Evolutionary conservation across 2,113 vertebrate genomes (phyloP).

Genomic region (Charadrius vociferus): DNA sequence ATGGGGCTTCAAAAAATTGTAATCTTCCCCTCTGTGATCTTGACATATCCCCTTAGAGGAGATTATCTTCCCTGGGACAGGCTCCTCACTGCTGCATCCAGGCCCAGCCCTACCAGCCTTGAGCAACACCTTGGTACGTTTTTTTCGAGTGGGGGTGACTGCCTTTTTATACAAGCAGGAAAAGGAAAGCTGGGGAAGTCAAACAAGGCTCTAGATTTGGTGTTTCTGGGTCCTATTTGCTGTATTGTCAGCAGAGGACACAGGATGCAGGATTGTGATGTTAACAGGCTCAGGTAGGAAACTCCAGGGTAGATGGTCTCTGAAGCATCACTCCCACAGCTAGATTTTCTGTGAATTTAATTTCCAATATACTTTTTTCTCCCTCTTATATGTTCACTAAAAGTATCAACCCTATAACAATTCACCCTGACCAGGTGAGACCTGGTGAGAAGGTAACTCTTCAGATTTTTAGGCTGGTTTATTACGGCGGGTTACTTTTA

Average conservation of each 20-base stretch:
- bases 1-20: neutral
- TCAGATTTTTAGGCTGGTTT: neutral
- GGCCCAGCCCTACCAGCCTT: neutral
- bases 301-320: neutral
- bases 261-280: accelerated
- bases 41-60: neutral
- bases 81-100: neutral
- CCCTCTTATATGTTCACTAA: neutral
- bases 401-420: neutral
- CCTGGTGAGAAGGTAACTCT: neutral
- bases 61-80: neutral
- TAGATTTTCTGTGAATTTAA: neutral
- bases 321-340: neutral
- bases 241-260: neutral
- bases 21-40: neutral
- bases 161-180: neutral
- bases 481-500: neutral
- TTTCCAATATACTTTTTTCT: neutral
- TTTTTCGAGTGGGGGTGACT: neutral
- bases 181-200: neutral
- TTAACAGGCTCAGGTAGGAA: neutral
- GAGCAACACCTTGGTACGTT: neutral
- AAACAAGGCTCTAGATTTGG: neutral
- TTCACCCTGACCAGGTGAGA: neutral
- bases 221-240: neutral